Percentiles rank a stretch among this genome's conserved stretches.
phyloP scores from a whole-genome alignment of 2,113 vertebrate species.

The Rhabdornis inornatus region DNA sequence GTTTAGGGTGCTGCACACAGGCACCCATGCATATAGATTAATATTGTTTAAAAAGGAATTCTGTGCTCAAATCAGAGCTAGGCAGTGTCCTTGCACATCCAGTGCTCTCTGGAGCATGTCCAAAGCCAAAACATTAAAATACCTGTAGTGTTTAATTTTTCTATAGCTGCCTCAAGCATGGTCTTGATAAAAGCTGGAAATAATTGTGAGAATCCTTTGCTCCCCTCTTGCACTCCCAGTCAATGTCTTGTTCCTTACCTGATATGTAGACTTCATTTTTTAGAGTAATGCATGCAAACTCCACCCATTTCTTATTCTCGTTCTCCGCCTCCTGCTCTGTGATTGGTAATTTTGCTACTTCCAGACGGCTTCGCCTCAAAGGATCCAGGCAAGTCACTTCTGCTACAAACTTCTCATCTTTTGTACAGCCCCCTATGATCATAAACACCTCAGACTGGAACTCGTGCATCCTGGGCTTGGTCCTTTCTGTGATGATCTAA shows the following conservation, averaged over 20 bases:
- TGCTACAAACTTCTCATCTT: slow-evolving; percentile 92
- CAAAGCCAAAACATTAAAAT: background rate
- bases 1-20: background rate
- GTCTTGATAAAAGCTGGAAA: background rate
- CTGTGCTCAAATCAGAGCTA: background rate
- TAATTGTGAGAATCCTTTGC: background rate
- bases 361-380: slow-evolving; percentile 91
- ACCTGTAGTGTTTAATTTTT: background rate
- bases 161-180: background rate
- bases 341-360: slow-evolving; percentile 90
- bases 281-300: slow-evolving; percentile 93
- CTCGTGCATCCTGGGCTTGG: slow-evolving; percentile 90
- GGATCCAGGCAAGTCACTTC: slow-evolving; percentile 97
- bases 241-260: slow-evolving; percentile 74
- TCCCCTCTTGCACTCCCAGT: background rate
- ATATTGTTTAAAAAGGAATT: background rate
- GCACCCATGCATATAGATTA: background rate
- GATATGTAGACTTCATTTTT: slow-evolving; percentile 97
- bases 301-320: slow-evolving; percentile 95
- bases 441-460: slow-evolving; percentile 96
- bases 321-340: slow-evolving; percentile 86
- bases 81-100: background rate
- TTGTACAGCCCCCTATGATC: slow-evolving; percentile 96
- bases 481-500: slow-evolving; percentile 93
- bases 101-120: background rate